Base-by-base conservation (phyloP, 2,113 vertebrate species). In the Agapornis roseicollis region DNA sequence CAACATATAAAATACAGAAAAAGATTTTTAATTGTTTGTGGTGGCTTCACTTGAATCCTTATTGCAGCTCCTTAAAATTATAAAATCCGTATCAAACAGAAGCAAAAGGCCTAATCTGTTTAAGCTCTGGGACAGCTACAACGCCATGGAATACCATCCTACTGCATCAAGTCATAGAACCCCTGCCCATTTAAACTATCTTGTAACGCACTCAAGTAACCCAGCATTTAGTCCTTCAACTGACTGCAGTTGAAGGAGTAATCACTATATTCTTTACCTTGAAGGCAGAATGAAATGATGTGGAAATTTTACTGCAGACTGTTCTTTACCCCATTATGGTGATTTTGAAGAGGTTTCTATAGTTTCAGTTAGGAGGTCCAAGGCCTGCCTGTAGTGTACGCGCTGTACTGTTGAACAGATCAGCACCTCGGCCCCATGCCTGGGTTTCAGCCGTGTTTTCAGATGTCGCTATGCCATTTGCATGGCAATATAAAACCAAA, bases 401-500 rank as follows among this genome's bases (percentile, higher is more conserved):
- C 37, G n/a, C 56, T 31, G 65, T 60, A 18, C 88, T 29, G 60
- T 70, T 31, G 49, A 63, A 7, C 1, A 79, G 69, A 88, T 27
- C 76, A 80, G 92, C 90, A 56, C 88, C 85, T 91, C 24, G 2
- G 93, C 77, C 91, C 44, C 44, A 14, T 5, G 33, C 85, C 63
- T 71, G 88, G 71, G 60, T 65, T 91, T 93, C 93, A 93, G 93
- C 94, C 82, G 20, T 46, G 28, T 80, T 93, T 94, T 95, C 87
- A 35, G 74, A 83, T 85, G 81, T 85, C 35, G 13, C 93, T 29
- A 64, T 96, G 90, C 94, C 96, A 94, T 96, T 95, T 91, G 83
- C 73, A 76, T 79, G 95, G 92, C 92, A 94, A 89, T 95, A 93
- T 90, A 65, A 83, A 93, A 94, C 95, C 94, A 63, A 96, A 96